Base-by-base conservation (phyloP, 2,888 invertebrate species). In the Octonoba sinensis region DNA sequence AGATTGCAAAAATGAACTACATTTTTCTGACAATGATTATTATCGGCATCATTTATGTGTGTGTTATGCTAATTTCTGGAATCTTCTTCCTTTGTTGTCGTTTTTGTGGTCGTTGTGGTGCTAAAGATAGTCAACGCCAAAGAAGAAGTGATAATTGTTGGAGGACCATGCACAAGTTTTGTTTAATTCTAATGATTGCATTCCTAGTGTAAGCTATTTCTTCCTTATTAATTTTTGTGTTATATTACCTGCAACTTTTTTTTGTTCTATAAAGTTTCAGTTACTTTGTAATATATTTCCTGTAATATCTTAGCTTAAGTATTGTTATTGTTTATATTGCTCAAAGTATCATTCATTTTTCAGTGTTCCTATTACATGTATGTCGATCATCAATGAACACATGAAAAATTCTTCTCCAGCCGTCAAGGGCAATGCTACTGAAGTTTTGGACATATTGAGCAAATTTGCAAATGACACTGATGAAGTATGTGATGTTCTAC, bases 111-210 rank as follows among this genome's bases (percentile, higher is more conserved):
- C 65, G 75, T 12, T 83, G 83, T 78, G 83, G 83, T 59, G 83
- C 77, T 59, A 83, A 83, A 69, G 64, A 78, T 46, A 74, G 73
- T 44, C 83, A 83, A 44, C 64, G 64, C 46, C 77, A 83, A 74
- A 69, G 77, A 13, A 27, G 57, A 8, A 73, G 59, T 65, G 76
- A 72, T 47, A 78, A 77, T 16, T 78, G 73, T 46, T 83, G 83
- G 83, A 62, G 83, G 57, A 83, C 72, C 4, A 72, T 74, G 24
- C 82, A 82, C 24, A 82, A 82, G 27, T 82, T 82, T 56, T 82
- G 82, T 54, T 60, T 82, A 46, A 76, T 82, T 24, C 54, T 82
- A 4, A 82, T 76, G 82, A 76, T 82, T 71, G 82, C 82, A 44
- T 82, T 82, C 56, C 67, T 82, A 13, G 82, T 76, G 82, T 82